Evolutionary conservation across 2,113 vertebrate species (phyloP).

Genomic region (Australoheros scitulus): DNA sequence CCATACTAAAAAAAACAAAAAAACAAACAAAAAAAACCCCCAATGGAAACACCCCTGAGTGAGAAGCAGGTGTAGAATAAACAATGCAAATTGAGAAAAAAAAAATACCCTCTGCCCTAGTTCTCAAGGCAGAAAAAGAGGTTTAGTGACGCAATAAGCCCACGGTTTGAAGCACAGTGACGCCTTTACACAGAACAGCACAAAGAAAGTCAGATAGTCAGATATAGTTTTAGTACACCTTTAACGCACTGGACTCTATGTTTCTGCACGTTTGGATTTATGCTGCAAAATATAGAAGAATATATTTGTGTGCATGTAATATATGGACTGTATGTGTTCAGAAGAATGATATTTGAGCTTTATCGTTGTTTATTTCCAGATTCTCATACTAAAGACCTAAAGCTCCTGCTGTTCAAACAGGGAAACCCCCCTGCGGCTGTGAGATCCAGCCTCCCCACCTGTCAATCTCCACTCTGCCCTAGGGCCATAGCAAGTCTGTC

Average conservation of each 20-base stretch:
- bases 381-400: constrained; percentile 71
- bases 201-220: neutral
- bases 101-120: neutral
- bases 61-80: neutral
- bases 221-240: neutral
- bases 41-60: neutral
- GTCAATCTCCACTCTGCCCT: constrained; percentile 76
- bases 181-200: neutral
- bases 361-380: constrained; percentile 77
- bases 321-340: neutral
- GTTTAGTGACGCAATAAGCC: neutral
- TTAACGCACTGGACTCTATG: neutral
- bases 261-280: neutral
- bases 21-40: neutral
- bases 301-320: neutral
- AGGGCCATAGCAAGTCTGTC: constrained; percentile 72
- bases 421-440: constrained; percentile 64
- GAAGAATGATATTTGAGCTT: constrained; percentile 53
- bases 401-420: constrained; percentile 68
- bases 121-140: neutral
- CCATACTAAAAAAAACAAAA: neutral
- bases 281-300: neutral
- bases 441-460: constrained; percentile 72
- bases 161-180: neutral
- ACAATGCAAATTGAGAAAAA: neutral